Evolutionary conservation across 2,888 invertebrate species (phyloP).

Genomic region (Tenthredo scrophulariae): DNA sequence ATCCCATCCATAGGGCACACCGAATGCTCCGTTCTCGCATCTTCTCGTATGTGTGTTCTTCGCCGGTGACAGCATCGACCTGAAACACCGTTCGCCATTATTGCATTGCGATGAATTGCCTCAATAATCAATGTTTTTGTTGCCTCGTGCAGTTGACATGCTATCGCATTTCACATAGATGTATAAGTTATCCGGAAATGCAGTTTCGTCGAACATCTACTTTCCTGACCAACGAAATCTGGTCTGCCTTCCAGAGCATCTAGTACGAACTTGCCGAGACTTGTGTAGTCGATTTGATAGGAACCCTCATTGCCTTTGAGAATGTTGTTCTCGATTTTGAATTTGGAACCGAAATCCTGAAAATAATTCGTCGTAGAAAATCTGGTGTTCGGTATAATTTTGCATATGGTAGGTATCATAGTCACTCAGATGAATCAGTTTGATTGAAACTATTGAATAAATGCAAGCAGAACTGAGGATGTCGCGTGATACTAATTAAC

Average conservation of each 20-base stretch:
- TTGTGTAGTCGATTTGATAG: not conserved
- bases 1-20: constrained; percentile 70
- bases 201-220: not conserved
- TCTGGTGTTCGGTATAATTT: not conserved
- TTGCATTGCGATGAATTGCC: not conserved
- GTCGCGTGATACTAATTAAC: too few species aligned
- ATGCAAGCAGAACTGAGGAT: too few species aligned
- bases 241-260: constrained; percentile 57
- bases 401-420: not conserved
- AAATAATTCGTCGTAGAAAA: not conserved
- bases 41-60: constrained; percentile 62
- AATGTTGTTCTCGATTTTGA: constrained; percentile 62
- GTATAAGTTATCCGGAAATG: too few species aligned
- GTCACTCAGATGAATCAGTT: constrained; percentile 54
- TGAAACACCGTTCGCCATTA: constrained; percentile 57
- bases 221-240: constrained; percentile 64
- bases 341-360: constrained; percentile 30
- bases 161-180: too few species aligned
- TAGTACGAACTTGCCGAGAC: constrained; percentile 61
- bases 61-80: constrained; percentile 65
- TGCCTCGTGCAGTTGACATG: too few species aligned
- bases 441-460: not conserved
- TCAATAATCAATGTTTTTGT: constrained; percentile 57
- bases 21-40: constrained; percentile 66
- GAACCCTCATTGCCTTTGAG: constrained; percentile 57